Base-by-base conservation (phyloP, 2,888 invertebrate genomes). In the Aleiodes alternator region DNA sequence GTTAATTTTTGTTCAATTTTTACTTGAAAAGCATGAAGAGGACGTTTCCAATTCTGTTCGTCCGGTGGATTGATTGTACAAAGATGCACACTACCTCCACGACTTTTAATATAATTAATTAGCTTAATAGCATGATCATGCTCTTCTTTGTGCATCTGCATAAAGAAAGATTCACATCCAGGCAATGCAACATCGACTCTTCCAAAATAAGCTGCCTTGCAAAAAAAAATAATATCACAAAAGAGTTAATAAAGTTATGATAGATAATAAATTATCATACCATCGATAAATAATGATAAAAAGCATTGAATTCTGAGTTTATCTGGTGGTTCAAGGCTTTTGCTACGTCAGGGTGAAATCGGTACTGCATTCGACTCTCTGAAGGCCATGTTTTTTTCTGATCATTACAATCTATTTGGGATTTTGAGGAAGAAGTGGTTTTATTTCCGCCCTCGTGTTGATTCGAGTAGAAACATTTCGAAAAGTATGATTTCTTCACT, bases 241-340 rank as follows among this genome's bases (percentile, higher is more conserved):
- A 23, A 23, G 11, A 43, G 43, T 43, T 43, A 1, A 9, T 43
- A 43, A 43, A 16, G 31, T 4, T 1, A 8, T 29, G 7, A 12
- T 38, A 14, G 14, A 51, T 31, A 53, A 7, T 6, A 3, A 72
- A 68, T 55, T 14, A 43, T 57, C 87, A 84, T 87, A 93, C 91
- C 92, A 94, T 92, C 9, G 92, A 91, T 78, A 93, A 86, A 86
- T 94, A 94, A 68, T 90, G 90, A 85, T 92, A 93, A 80, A 91
- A 91, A 16, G 93, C 93, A 78, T 91, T 91, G 12, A 93, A 88
- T 86, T 94, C 93, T 72, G 89, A 86, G 80, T 91, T 90, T 80
- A 92, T 91, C 86, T 93, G 93, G 59, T 90, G 87, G 84, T 93
- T 93, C 51, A 93, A 81, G 16, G 87, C 88, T 16, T 86, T 86